Evolutionary conservation across 2,888 invertebrate species (phyloP), one percentile per base, ranked within the genome.

Genomic region (Parasteatoda lunata): DNA sequence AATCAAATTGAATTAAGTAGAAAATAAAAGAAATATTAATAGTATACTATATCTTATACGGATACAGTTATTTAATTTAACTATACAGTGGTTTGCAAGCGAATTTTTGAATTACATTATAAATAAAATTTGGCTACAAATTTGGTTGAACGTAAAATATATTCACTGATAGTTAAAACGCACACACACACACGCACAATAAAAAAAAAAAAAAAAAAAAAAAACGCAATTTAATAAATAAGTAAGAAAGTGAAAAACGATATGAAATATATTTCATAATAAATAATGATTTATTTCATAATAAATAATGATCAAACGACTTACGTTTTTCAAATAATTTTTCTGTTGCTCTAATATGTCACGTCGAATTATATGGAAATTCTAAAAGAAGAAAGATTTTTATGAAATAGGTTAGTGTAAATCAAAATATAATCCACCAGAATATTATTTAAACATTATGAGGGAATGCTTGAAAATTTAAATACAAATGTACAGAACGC

Each of bases 341-440:
- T 49, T 65, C n/a, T 87, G 77, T 68, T 82, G 83, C 9, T 83
- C 75, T 30, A 82, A 48, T 30, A 87, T 78, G 13, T 87, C 82
- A 13, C 72, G n/a, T 72, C 85, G 47, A 49, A 77, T 66, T 76
- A n/a, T 52, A n/a, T 66, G 52, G 48, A 80, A 80, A 48, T 86
- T 80, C 85, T 86, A 68, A 15, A 52, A 49, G 8, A 47, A 81
- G 7, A 81, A 52, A 9, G 13, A 76, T 47, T 8, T n/a, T 45
- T n/a, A 47, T 66, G 15, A 48, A 65, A 77, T 3, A 65, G 11
- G 5, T 70, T 49, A 49, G 6, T 59, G 13, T 54, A 59, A 59
- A 59, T 59, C 7, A 30, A 30, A 30, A 30, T 30, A 30, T 30
- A 30, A 30, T 30, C 30, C 30, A 30, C 30, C 2, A 30, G 30